Percentiles rank a stretch among this genome's conserved stretches.
phyloP scores from a whole-genome alignment of 2,888 invertebrate species.

The Nomada ferruginata region DNA sequence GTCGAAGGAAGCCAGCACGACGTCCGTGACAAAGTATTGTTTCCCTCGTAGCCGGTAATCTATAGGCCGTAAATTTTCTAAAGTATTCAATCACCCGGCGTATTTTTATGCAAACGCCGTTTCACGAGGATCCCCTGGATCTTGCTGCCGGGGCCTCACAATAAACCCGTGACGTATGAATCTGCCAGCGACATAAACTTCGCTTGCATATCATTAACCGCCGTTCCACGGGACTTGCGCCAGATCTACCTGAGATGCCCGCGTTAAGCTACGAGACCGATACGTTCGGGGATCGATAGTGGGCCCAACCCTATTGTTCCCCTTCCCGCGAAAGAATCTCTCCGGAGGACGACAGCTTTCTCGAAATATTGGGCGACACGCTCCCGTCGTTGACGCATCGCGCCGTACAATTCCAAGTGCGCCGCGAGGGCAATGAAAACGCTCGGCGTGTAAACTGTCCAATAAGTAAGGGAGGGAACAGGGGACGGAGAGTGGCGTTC shows the following conservation, averaged over 20 bases:
- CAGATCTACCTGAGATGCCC: conserved; percentile 52
- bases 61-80: conserved; percentile 83
- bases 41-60: conserved; percentile 76
- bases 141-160: conserved; percentile 69
- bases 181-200: conserved; percentile 81
- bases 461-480: conserved; percentile 82
- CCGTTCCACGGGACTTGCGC: conserved; percentile 71
- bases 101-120: conserved; percentile 82
- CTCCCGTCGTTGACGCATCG: not conserved
- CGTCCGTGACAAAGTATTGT: conserved; percentile 74
- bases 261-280: conserved; percentile 14
- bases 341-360: not conserved
- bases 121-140: conserved; percentile 68
- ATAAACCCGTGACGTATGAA: conserved; percentile 81
- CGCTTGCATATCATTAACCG: conserved; percentile 81
- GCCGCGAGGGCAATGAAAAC: conserved; percentile 49
- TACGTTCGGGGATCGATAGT: conserved; percentile 49
- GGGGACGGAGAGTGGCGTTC: conserved; percentile 65
- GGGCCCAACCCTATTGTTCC: conserved; percentile 8
- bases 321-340: not conserved
- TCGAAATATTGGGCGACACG: not conserved
- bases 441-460: conserved; percentile 81
- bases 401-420: conserved; percentile 11
- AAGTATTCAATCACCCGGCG: conserved; percentile 82
- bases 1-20: conserved; percentile 18